A percentile compares a stretch with the other conserved stretches of the same genome.
phyloP scores from a whole-genome alignment of 2,888 invertebrate genomes.

The Plagodis pulveraria region DNA sequence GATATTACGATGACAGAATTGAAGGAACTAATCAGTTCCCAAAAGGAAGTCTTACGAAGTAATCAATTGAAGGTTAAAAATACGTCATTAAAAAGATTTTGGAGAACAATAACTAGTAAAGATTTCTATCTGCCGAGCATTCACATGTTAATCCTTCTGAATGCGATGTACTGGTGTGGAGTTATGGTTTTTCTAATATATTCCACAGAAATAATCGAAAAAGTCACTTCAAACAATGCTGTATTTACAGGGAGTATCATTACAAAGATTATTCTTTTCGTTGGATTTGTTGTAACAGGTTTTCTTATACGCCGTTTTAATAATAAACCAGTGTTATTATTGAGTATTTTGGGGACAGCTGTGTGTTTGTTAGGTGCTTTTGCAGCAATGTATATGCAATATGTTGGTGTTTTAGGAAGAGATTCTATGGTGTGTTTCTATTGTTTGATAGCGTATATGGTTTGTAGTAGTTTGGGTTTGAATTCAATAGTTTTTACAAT shows the following conservation, averaged over 20 bases:
- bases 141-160: neutral
- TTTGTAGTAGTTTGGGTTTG: neutral
- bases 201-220: conserved; percentile 15
- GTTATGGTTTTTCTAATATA: conserved; percentile 24
- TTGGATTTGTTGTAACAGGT: conserved; percentile 14
- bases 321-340: conserved; percentile 4
- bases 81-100: conserved; percentile 1
- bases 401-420: neutral
- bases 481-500: neutral
- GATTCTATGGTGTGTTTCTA: neutral
- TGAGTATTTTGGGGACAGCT: neutral
- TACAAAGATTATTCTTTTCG: neutral
- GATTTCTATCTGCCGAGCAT: conserved; percentile 39
- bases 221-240: neutral
- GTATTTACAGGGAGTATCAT: neutral
- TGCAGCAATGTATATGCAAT: neutral
- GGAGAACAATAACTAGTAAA: conserved; percentile 21
- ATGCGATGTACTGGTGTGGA: conserved; percentile 7
- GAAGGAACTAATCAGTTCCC: conserved; percentile 26
- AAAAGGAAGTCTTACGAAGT: conserved; percentile 16
- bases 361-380: neutral
- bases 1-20: conserved; percentile 32
- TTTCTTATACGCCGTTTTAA: conserved; percentile 23
- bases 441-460: conserved; percentile 1
- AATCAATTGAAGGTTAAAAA: neutral